Evolutionary conservation across 2,797 vertebrate species (phyloP).

Genomic region (Sylvilagus floridanus): DNA sequence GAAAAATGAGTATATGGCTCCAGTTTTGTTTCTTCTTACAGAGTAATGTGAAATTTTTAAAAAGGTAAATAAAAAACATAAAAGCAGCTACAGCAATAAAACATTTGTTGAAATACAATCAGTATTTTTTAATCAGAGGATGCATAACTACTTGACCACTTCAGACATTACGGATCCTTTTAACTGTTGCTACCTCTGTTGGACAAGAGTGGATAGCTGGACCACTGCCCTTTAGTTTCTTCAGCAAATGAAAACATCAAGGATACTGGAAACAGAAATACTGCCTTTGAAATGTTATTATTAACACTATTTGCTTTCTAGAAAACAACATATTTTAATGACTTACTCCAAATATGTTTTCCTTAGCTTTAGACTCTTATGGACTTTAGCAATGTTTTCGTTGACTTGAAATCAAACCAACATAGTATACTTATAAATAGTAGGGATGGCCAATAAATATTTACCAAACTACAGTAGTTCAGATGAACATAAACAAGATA

Average conservation of each 20-base stretch:
- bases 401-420: neutral
- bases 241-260: neutral
- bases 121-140: neutral
- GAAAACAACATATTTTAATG: neutral
- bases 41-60: neutral
- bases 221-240: neutral
- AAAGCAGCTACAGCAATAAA: neutral
- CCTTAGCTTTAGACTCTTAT: neutral
- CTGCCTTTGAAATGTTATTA: neutral
- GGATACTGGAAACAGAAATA: neutral
- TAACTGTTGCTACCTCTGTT: neutral
- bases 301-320: neutral
- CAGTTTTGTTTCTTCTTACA: neutral
- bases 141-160: neutral
- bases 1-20: neutral
- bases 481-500: neutral
- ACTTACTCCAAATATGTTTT: neutral
- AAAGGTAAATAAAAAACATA: neutral
- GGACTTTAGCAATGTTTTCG: neutral
- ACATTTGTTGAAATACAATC: neutral
- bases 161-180: neutral
- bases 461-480: neutral
- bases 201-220: neutral
- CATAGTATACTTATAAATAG: neutral
- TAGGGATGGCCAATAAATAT: neutral